A percentile compares a stretch with the other conserved stretches of the same genome.
Conservation (phyloP, 2,797 vertebrate genomes). For the Anguilla pacifica region DNA sequence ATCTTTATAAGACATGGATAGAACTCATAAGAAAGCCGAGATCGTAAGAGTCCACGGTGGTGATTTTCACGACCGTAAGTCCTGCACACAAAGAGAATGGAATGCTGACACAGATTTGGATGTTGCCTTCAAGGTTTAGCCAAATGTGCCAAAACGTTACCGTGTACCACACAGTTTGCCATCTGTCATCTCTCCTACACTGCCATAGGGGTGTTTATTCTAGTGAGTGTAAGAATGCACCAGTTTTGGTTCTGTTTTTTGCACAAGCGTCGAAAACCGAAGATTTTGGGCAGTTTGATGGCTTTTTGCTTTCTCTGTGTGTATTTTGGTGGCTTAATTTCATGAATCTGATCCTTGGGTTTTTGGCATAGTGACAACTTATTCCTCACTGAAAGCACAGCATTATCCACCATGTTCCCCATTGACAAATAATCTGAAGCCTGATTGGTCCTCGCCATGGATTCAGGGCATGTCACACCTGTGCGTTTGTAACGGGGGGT, state of each 20-base stretch:
- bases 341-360: no score
- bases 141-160: not conserved
- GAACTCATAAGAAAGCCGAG: not conserved
- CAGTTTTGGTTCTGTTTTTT: not conserved
- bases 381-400: not conserved
- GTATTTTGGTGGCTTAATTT: conserved; percentile 31
- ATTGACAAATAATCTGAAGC: not conserved
- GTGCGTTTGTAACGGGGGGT: not conserved
- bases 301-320: conserved; percentile 50
- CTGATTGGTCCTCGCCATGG: not conserved
- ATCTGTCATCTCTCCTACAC: conserved; percentile 6
- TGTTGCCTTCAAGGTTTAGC: not conserved
- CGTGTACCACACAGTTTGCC: not conserved
- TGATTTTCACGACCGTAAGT: not conserved
- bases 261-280: not conserved
- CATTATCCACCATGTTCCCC: not conserved
- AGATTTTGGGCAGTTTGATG: conserved; percentile 36
- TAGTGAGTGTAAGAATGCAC: not conserved
- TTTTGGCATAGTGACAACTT: not conserved
- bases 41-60: not conserved
- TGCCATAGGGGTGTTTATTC: not conserved
- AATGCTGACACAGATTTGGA: not conserved
- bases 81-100: not conserved
- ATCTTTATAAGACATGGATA: not conserved
- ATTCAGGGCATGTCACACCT: no score